These are phyloP conservation scores for Dermolepida albohirtum DNA, from an alignment of 2,888 invertebrate species.

Conservation along the genomic window DNA sequence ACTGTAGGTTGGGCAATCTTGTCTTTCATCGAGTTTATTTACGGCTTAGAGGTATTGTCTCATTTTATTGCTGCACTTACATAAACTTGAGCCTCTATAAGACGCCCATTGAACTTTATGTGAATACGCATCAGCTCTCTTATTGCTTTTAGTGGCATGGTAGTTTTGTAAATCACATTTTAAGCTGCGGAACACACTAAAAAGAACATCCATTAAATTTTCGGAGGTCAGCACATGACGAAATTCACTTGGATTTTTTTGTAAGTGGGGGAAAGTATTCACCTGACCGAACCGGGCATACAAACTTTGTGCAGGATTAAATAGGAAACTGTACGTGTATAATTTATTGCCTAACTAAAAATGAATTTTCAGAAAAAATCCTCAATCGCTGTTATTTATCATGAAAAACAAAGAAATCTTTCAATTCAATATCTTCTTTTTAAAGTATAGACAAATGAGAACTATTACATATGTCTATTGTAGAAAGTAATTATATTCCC, in stretches of 20 bases:
- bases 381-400: too few species aligned
- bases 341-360: too few species aligned
- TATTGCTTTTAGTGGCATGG: constrained; percentile 29
- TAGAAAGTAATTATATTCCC: too few species aligned
- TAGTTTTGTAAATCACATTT: constrained; percentile 39
- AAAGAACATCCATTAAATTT: constrained; percentile 43
- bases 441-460: too few species aligned
- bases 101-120: constrained; percentile 11
- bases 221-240: constrained; percentile 31
- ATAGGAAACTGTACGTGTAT: not conserved
- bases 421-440: too few species aligned
- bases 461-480: too few species aligned
- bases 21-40: constrained; percentile 41
- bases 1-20: constrained; percentile 37
- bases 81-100: constrained; percentile 26
- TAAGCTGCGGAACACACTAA: constrained; percentile 15
- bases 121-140: constrained; percentile 25
- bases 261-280: not conserved
- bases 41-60: constrained; percentile 33
- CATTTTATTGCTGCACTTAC: constrained; percentile 35
- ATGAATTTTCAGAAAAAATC: too few species aligned
- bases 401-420: too few species aligned
- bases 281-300: not conserved
- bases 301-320: not conserved
- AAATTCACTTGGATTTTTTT: constrained; percentile 37